Evolutionary conservation across 2,888 invertebrate genomes (phyloP).

Genomic region (Mycogona germanica): DNA sequence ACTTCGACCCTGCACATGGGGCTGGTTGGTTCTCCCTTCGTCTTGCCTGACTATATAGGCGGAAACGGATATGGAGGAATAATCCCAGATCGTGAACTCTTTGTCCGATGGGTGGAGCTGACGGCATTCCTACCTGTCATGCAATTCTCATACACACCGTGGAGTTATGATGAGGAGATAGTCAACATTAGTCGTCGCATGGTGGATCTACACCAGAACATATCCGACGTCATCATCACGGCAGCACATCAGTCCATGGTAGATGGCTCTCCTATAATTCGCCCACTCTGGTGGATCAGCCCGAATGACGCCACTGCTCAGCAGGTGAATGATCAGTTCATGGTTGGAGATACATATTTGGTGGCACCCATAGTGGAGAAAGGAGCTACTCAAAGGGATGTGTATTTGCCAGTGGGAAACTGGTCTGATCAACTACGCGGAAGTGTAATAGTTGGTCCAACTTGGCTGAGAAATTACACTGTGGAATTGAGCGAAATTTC

Average conservation of each 20-base stretch:
- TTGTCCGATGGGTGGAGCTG: conserved; percentile 65
- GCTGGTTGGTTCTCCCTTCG: conserved; percentile 51
- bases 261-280: conserved; percentile 57
- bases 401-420: conserved; percentile 60
- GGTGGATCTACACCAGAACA: conserved; percentile 50
- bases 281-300: conserved; percentile 76
- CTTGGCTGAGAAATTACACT: conserved; percentile 47
- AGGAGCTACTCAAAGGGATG: conserved; percentile 47
- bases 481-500: conserved; percentile 56
- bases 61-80: conserved; percentile 38
- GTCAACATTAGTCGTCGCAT: conserved; percentile 48
- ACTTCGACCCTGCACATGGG: conserved; percentile 52
- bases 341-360: conserved; percentile 61
- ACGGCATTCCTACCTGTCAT: conserved; percentile 63
- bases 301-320: conserved; percentile 50
- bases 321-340: conserved; percentile 47
- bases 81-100: conserved; percentile 37
- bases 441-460: conserved; percentile 43
- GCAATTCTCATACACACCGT: conserved; percentile 68
- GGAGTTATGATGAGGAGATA: conserved; percentile 50
- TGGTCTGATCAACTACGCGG: conserved; percentile 42
- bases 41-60: conserved; percentile 64
- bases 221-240: conserved; percentile 44
- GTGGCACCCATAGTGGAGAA: conserved; percentile 62
- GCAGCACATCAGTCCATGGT: conserved; percentile 43